A percentile compares a stretch with the other conserved stretches of the same genome.
Conservation (phyloP, 1,140 invertebrate genomes). For the Chionoecetes opilio region DNA sequence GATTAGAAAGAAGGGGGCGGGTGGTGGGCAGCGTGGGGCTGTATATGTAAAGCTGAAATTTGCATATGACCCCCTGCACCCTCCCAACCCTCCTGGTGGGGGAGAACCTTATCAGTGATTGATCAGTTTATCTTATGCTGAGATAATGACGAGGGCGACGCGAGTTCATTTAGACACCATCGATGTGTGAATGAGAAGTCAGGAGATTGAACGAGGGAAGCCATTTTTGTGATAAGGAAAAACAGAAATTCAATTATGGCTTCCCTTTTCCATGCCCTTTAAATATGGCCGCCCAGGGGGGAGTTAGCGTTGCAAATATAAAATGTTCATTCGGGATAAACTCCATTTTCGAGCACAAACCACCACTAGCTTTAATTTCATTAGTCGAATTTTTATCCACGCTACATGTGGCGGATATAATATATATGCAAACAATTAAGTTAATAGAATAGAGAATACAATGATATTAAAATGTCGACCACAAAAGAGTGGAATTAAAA, state of each 20-base stretch:
- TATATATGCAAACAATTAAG: conserved; percentile 22
- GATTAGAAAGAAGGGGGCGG: conserved; percentile 34
- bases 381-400: conserved; percentile 30
- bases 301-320: neutral
- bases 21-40: neutral
- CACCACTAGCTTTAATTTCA: conserved; percentile 19
- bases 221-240: conserved; percentile 58
- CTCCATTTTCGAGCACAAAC: conserved; percentile 28
- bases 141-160: conserved; percentile 38
- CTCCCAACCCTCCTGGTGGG: neutral
- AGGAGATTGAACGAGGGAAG: conserved; percentile 36
- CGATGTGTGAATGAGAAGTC: neutral
- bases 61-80: conserved; percentile 61
- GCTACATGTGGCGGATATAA: neutral
- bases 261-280: conserved; percentile 35
- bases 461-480: conserved; percentile 9
- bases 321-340: conserved; percentile 21
- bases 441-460: conserved; percentile 3
- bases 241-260: conserved; percentile 65
- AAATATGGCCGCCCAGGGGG: conserved; percentile 7
- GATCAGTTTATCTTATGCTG: conserved; percentile 51
- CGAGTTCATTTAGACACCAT: neutral
- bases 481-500: conserved; percentile 5
- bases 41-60: conserved; percentile 6
- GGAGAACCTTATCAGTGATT: conserved; percentile 62